Conservation (phyloP, 2,888 invertebrate species). For the Leucania comma region DNA sequence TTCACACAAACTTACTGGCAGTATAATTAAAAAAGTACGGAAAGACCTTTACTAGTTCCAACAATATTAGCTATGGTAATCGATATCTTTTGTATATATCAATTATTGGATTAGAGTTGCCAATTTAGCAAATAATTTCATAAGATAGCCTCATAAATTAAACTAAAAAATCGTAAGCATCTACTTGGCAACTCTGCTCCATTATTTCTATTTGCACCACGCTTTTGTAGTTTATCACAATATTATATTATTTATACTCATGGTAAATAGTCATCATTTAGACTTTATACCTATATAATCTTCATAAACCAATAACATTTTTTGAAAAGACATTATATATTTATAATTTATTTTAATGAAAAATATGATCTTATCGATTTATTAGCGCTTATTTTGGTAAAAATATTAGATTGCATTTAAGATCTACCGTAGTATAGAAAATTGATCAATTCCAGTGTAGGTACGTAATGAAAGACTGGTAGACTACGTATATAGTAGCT, state of each 20-base stretch:
- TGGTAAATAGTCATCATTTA: constrained; percentile 18
- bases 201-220: constrained; percentile 26
- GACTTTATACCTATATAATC: neutral
- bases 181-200: constrained; percentile 51
- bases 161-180: neutral
- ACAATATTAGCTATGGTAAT: constrained; percentile 41
- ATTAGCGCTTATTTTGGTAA: constrained; percentile 1
- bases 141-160: neutral
- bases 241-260: constrained; percentile 32
- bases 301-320: neutral
- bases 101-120: constrained; percentile 38
- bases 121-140: constrained; percentile 16
- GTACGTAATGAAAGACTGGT: constrained; percentile 21
- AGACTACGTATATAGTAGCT: constrained; percentile 31
- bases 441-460: constrained; percentile 5
- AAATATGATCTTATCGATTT: neutral
- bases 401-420: neutral
- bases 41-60: constrained; percentile 25
- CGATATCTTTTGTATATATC: constrained; percentile 13
- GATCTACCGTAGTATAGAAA: neutral
- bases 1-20: neutral
- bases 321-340: constrained; percentile 10
- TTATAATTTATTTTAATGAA: neutral
- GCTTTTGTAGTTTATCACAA: constrained; percentile 43
- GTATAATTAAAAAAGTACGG: neutral